A percentile compares a stretch with the other conserved stretches of the same genome.
phyloP scores from a whole-genome alignment of 2,797 vertebrate genomes.

The Bryconaethiops microstoma region DNA sequence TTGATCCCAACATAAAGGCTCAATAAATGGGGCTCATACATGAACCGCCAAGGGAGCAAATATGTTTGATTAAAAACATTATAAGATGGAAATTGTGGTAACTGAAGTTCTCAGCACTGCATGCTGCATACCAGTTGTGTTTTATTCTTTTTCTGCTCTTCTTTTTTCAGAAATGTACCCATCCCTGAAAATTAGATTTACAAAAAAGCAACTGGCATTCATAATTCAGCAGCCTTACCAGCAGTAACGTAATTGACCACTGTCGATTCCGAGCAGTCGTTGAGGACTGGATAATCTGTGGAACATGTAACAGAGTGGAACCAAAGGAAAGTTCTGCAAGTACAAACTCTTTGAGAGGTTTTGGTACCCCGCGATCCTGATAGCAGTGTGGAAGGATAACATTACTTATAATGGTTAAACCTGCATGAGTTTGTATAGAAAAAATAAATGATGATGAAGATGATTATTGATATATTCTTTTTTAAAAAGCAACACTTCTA shows the following conservation, averaged over 20 bases:
- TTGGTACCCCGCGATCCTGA: neutral
- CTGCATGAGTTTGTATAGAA: neutral
- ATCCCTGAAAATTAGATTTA: constrained; percentile 21
- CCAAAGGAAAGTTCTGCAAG: neutral
- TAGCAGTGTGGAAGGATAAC: neutral
- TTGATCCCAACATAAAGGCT: constrained; percentile 46
- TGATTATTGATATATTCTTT: too few relatives aligned
- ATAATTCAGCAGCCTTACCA: neutral
- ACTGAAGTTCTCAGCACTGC: constrained; percentile 50
- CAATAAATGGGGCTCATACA: constrained; percentile 51
- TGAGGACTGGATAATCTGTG: neutral
- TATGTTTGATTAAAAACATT: constrained; percentile 57
- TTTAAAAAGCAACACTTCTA: too few relatives aligned
- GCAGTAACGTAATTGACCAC: constrained; percentile 16
- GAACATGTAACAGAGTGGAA: neutral
- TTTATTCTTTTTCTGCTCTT: neutral
- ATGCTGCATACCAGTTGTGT: constrained; percentile 4
- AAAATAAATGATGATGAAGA: neutral
- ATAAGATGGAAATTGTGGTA: constrained; percentile 56
- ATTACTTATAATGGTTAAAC: neutral
- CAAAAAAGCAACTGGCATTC: constrained; percentile 12
- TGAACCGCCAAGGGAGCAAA: constrained; percentile 31
- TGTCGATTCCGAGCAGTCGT: neutral
- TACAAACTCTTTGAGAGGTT: neutral
- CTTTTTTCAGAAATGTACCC: neutral